A percentile compares a stretch with the other conserved stretches of the same genome.
Evolutionary conservation across 2,888 invertebrate species (phyloP).

Genomic region (Monoplex corrugatus): DNA sequence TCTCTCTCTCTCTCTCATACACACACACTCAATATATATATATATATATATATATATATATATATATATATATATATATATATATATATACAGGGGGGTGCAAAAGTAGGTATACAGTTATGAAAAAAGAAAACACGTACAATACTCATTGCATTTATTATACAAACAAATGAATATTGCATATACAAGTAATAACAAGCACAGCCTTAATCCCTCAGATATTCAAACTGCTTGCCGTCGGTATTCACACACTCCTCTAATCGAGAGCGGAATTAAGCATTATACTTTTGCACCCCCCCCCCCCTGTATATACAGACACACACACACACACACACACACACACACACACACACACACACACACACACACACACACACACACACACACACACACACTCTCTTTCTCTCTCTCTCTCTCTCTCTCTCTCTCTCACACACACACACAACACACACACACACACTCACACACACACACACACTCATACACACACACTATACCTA

Average conservation of each 20-base stretch:
- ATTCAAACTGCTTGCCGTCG: neutral
- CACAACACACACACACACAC: neutral
- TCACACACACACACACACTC: neutral
- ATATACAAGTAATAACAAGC: neutral
- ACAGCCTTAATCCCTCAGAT: too few species aligned
- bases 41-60: neutral
- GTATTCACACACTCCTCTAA: neutral
- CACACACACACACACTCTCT: neutral
- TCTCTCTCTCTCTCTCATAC: too few species aligned
- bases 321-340: neutral
- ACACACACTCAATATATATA: too few species aligned
- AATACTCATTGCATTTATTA: neutral
- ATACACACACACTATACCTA: neutral
- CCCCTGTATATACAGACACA: too few species aligned
- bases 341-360: neutral
- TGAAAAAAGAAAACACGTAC: neutral
- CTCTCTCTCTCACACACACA: constrained; percentile 6
- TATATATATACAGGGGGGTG: neutral
- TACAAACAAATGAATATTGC: neutral
- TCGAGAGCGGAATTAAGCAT: too few species aligned
- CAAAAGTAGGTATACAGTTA: neutral
- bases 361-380: neutral
- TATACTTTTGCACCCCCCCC: too few species aligned
- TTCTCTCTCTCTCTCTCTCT: neutral
- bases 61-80: neutral